Evolutionary conservation across 2,113 vertebrate species (phyloP).

Genomic region (Miniopterus natalensis): DNA sequence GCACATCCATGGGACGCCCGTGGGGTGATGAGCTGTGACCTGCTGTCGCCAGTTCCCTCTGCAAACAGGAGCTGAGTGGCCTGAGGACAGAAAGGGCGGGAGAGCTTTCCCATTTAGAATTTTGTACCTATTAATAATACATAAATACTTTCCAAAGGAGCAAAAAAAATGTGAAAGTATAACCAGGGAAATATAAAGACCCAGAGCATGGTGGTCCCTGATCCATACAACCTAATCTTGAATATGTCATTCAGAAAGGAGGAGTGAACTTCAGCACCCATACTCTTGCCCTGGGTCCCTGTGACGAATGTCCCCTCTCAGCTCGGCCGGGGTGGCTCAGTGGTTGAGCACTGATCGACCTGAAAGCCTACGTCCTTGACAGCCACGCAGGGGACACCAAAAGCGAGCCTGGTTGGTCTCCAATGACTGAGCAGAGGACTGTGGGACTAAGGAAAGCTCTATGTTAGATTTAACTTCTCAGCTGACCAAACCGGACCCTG

Average conservation of each 20-base stretch:
- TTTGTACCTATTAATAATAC: background rate
- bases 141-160: background rate
- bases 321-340: no score
- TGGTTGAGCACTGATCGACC: no score
- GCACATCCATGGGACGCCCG: rapidly evolving
- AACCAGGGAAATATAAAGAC: background rate
- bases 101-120: background rate
- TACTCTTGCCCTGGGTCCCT: background rate
- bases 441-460: background rate
- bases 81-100: background rate
- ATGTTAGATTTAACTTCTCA: background rate
- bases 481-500: background rate
- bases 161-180: background rate
- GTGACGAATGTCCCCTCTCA: background rate
- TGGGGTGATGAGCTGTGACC: no score
- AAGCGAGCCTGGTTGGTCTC: background rate
- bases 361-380: no score
- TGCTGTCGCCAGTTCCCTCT: background rate
- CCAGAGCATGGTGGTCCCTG: background rate
- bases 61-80: background rate
- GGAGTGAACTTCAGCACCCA: background rate
- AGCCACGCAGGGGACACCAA: background rate
- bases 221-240: background rate
- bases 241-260: background rate
- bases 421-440: background rate